phyloP scores from a whole-genome alignment of 2,797 vertebrate genomes.

The Aldrovandia affinis region DNA sequence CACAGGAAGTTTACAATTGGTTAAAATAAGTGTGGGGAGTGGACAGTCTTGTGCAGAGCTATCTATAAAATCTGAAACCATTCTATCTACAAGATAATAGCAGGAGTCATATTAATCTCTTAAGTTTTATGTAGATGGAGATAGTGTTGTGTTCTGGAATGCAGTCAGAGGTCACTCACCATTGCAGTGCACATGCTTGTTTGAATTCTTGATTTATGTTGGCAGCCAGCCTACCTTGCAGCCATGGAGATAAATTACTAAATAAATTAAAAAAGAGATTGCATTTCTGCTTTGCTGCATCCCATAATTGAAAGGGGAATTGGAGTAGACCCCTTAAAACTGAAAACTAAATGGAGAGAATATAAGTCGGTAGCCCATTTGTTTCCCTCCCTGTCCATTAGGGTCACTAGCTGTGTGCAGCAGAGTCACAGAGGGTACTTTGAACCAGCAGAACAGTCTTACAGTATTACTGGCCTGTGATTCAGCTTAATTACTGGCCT shows the following conservation, averaged over 20 bases:
- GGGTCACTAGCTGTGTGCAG: background rate
- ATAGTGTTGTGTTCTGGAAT: background rate
- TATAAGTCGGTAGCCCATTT: background rate
- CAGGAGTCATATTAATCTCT: conserved; percentile 11
- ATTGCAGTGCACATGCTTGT: background rate
- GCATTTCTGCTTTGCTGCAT: conserved; percentile 12
- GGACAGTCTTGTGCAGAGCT: background rate
- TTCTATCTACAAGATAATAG: background rate
- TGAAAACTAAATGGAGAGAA: background rate
- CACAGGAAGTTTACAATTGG: background rate
- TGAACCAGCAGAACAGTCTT: no score
- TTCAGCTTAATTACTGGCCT: no score
- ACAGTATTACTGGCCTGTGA: no score
- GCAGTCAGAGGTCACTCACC: background rate
- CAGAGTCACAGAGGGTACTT: background rate
- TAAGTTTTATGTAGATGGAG: background rate
- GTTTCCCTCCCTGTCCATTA: no score
- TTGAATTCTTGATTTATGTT: background rate
- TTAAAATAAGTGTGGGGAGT: background rate
- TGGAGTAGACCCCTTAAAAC: background rate
- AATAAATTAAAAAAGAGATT: background rate
- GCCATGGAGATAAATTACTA: background rate
- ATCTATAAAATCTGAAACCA: background rate
- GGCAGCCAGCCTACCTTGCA: background rate
- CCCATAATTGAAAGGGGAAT: conserved; percentile 15